phyloP scores from a whole-genome alignment of 2,113 vertebrate genomes.

The Chloropsis hardwickii region DNA sequence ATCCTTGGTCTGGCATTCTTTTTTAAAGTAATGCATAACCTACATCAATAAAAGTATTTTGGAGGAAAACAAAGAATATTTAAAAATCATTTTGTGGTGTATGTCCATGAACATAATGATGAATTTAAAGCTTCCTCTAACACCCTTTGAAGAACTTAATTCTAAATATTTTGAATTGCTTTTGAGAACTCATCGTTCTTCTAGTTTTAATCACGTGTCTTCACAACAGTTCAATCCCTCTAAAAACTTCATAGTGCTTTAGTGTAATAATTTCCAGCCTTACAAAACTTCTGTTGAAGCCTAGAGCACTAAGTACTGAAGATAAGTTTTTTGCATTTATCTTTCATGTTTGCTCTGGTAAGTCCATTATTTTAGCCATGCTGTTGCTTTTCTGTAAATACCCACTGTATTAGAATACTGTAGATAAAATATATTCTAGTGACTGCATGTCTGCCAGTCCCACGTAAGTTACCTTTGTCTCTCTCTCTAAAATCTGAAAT shows the following conservation, averaged over 20 bases:
- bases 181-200: neutral
- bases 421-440: neutral
- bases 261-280: neutral
- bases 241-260: neutral
- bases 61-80: neutral
- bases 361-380: neutral
- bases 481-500: neutral
- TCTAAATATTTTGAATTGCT: neutral
- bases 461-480: neutral
- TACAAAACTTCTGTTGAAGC: neutral
- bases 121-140: neutral
- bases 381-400: neutral
- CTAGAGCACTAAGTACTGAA: neutral
- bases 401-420: neutral
- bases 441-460: neutral
- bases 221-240: neutral
- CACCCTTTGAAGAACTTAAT: neutral
- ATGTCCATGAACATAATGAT: neutral
- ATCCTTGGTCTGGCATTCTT: neutral
- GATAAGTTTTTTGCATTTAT: neutral
- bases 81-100: neutral
- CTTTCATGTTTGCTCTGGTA: neutral
- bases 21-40: neutral
- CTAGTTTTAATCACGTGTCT: neutral
- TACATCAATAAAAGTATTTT: neutral